Percentiles rank a stretch among this genome's conserved stretches.
phyloP scores from a whole-genome alignment of 1,140 invertebrate species.

The Lepidurus apus region DNA sequence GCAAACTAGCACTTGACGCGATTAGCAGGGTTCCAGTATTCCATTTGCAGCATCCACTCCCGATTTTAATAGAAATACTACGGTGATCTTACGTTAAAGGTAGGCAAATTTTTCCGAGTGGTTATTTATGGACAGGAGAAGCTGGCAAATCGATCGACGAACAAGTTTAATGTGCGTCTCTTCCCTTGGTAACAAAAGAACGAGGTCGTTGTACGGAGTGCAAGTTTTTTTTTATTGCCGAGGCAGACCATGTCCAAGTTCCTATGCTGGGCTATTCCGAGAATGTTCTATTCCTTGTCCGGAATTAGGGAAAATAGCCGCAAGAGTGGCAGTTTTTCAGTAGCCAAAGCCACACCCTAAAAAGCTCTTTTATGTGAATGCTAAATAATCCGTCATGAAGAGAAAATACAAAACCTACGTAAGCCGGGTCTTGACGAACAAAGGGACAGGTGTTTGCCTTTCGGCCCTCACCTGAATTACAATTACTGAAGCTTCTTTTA shows the following conservation, averaged over 20 bases:
- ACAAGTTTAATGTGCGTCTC: neutral
- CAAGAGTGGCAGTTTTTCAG: too few species aligned
- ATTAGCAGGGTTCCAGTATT: neutral
- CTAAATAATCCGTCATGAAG: too few species aligned
- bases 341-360: too few species aligned
- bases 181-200: conserved; percentile 1
- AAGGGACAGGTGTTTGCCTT: conserved; percentile 17
- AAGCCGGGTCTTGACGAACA: neutral
- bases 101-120: neutral
- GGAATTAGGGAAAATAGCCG: neutral
- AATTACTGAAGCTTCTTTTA: too few species aligned
- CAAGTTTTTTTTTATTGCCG: neutral
- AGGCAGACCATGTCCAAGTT: neutral
- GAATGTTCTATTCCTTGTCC: neutral
- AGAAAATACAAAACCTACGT: neutral
- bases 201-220: neutral
- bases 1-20: neutral
- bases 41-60: neutral
- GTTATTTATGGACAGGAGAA: neutral
- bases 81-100: neutral
- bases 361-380: too few species aligned
- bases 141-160: neutral
- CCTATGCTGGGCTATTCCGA: neutral
- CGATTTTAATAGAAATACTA: neutral
- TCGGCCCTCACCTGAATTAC: neutral